phyloP scores from a whole-genome alignment of 2,113 vertebrate species.

The Alethe diademata region DNA sequence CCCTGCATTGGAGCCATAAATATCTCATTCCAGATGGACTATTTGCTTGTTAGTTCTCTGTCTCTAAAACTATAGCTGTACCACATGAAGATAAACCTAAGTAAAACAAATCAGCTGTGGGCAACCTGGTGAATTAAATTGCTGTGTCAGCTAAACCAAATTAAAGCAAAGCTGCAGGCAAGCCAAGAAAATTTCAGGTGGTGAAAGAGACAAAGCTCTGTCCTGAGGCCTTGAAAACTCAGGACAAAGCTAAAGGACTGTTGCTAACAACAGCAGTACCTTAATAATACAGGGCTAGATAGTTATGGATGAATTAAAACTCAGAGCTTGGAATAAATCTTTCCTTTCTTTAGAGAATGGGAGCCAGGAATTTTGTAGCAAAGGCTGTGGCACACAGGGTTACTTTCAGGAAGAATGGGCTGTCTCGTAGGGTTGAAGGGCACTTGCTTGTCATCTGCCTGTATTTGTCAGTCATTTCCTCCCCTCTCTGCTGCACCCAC shows the following conservation, averaged over 20 bases:
- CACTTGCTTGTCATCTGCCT: neutral
- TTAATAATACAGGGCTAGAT: neutral
- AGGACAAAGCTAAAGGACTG: neutral
- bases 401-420: neutral
- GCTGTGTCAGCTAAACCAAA: neutral
- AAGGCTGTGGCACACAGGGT: neutral
- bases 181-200: neutral
- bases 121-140: neutral
- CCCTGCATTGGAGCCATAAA: neutral
- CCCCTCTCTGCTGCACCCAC: neutral
- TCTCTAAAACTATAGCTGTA: neutral
- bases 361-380: neutral
- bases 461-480: neutral
- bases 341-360: neutral
- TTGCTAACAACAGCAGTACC: neutral
- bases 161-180: neutral
- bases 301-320: neutral
- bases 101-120: neutral
- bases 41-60: neutral
- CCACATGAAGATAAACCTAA: neutral
- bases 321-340: neutral
- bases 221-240: neutral
- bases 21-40: neutral
- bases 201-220: neutral
- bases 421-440: neutral